Conservation (phyloP, 1,140 invertebrate species). For the Laupala kohalensis region DNA sequence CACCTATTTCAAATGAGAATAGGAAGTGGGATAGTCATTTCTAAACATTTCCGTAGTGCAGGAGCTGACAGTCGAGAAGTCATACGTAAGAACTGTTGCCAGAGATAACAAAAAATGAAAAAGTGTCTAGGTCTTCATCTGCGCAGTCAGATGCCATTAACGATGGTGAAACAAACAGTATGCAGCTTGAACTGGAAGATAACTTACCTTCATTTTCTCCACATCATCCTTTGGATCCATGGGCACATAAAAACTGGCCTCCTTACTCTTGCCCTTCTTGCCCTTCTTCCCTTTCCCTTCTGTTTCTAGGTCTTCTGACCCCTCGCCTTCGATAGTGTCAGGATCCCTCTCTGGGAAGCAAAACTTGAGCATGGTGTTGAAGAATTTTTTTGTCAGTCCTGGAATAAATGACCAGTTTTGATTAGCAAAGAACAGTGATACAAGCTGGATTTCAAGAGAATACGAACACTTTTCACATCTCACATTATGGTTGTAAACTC, state of each 20-base stretch:
- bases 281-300: slow-evolving; percentile 27
- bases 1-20: too few species aligned
- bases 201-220: slow-evolving; percentile 87
- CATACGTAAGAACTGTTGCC: too few species aligned
- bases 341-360: slow-evolving; percentile 96
- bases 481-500: too few species aligned
- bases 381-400: slow-evolving; percentile 92
- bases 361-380: slow-evolving; percentile 93
- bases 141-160: too few species aligned
- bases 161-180: too few species aligned
- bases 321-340: slow-evolving; percentile 60
- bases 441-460: background rate
- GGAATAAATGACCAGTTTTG: too few species aligned
- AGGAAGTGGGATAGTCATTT: too few species aligned
- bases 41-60: too few species aligned
- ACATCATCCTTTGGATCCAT: slow-evolving; percentile 83
- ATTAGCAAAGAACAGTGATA: background rate
- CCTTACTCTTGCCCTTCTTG: slow-evolving; percentile 43
- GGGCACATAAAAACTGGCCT: slow-evolving; percentile 78
- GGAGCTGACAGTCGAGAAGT: too few species aligned
- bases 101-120: too few species aligned
- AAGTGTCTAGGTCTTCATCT: too few species aligned
- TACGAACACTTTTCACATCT: too few species aligned
- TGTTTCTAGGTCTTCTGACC: slow-evolving; percentile 41
- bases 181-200: background rate